Evolutionary conservation across 2,888 invertebrate genomes (phyloP).

Genomic region (Calameuta filiformis): DNA sequence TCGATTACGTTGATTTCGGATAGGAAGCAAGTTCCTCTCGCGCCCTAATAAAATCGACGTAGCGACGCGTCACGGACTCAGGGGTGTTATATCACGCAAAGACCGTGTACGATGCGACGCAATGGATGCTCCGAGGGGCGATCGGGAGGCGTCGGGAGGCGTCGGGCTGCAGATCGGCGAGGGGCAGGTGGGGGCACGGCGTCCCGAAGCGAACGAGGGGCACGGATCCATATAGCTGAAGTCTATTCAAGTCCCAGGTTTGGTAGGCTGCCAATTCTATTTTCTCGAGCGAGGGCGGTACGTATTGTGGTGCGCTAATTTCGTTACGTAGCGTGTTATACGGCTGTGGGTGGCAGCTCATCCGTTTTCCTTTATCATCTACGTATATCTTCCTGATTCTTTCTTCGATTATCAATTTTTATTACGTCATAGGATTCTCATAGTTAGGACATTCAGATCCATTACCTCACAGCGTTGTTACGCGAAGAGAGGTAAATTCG

Average conservation of each 20-base stretch:
- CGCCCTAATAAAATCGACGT: neutral
- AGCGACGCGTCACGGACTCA: conserved; percentile 5
- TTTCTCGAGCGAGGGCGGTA: conserved; percentile 61
- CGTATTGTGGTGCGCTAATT: conserved; percentile 62
- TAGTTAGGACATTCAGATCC: neutral
- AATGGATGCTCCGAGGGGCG: neutral
- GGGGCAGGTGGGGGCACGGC: conserved; percentile 7
- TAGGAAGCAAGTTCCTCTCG: neutral
- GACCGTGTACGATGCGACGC: conserved; percentile 8
- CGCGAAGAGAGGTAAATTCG: neutral
- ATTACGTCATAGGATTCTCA: neutral
- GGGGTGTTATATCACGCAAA: conserved; percentile 26
- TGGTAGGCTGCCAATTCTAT: conserved; percentile 63
- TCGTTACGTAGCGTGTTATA: conserved; percentile 44
- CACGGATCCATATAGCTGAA: conserved; percentile 56
- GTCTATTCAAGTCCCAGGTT: conserved; percentile 60
- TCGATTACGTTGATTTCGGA: neutral
- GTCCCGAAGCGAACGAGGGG: conserved; percentile 26
- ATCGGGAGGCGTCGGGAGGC: neutral
- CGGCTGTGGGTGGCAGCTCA: neutral
- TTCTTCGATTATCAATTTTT: neutral
- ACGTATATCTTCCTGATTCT: neutral
- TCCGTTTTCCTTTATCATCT: neutral
- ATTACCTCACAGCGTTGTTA: neutral
- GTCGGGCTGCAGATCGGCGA: neutral